These are phyloP conservation scores for Anabas testudineus DNA, from an alignment of 2,797 vertebrate genomes.

Conservation along the genomic window DNA sequence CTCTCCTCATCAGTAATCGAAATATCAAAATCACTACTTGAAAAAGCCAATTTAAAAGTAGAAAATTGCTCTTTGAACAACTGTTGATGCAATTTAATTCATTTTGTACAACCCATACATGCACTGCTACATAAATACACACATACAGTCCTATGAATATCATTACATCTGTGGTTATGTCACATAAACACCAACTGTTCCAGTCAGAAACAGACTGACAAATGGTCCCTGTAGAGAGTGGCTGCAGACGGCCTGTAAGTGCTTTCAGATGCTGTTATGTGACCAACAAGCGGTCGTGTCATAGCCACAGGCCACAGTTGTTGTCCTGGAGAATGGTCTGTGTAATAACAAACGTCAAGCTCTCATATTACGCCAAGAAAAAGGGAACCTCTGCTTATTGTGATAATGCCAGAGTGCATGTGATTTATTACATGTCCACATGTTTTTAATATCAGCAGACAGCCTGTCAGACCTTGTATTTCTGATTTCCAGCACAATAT, in stretches of 20 bases:
- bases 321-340: neutral
- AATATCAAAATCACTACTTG: constrained; percentile 10
- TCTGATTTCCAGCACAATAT: constrained; percentile 38
- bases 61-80: neutral
- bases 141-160: constrained; percentile 2
- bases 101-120: neutral
- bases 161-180: constrained; percentile 15
- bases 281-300: neutral
- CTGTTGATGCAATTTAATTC: neutral
- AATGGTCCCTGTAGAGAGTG: neutral
- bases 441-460: constrained; percentile 30
- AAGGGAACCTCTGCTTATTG: constrained; percentile 14
- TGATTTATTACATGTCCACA: constrained; percentile 24
- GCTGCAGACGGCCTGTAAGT: constrained; percentile 6
- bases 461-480: constrained; percentile 18
- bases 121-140: neutral
- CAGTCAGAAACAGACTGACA: constrained; percentile 3
- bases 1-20: constrained; percentile 5
- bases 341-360: constrained; percentile 21
- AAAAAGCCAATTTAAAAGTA: neutral
- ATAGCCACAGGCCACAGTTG: constrained; percentile 30
- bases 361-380: constrained; percentile 8
- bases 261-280: constrained; percentile 9
- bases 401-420: constrained; percentile 25
- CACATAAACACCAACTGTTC: constrained; percentile 16